These are phyloP conservation scores for Aleiodes alternator DNA, from an alignment of 2,888 invertebrate genomes.

Conservation along the genomic window DNA sequence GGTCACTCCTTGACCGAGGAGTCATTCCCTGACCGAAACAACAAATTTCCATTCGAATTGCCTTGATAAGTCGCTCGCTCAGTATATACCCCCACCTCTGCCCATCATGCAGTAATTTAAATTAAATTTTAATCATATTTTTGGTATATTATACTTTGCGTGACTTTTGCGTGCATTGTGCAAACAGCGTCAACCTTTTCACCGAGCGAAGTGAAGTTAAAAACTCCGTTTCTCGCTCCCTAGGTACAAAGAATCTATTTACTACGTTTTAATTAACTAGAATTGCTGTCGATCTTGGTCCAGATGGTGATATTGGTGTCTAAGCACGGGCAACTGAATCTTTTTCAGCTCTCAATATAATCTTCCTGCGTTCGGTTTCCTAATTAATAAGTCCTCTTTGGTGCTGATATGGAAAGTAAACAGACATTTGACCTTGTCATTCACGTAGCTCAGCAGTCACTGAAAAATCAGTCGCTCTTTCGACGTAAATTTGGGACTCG, in stretches of 20 bases:
- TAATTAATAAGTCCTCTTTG: constrained; percentile 89
- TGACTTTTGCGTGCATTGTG: too few relatives aligned
- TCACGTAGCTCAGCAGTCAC: constrained; percentile 83
- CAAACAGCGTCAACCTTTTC: too few relatives aligned
- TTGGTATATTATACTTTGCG: too few relatives aligned
- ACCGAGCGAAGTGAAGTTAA: too few relatives aligned
- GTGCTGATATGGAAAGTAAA: constrained; percentile 84
- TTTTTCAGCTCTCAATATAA: constrained; percentile 77
- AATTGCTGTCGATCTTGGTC: constrained; percentile 66
- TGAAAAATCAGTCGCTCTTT: constrained; percentile 83
- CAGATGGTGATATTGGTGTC: constrained; percentile 61
- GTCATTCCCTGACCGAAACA: too few relatives aligned
- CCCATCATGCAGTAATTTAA: too few relatives aligned
- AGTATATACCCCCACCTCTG: too few relatives aligned
- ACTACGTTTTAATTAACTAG: constrained; percentile 59
- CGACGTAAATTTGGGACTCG: constrained; percentile 83
- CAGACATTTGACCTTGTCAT: constrained; percentile 83
- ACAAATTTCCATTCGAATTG: too few relatives aligned
- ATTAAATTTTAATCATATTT: too few relatives aligned
- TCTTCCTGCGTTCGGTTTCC: constrained; percentile 83
- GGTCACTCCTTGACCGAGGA: too few relatives aligned
- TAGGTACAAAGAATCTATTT: not conserved
- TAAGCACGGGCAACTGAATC: constrained; percentile 63
- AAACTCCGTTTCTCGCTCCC: too few relatives aligned
- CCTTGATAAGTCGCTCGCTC: too few relatives aligned